Conservation (phyloP, 2,797 vertebrate genomes). For the Malurus splendens region DNA sequence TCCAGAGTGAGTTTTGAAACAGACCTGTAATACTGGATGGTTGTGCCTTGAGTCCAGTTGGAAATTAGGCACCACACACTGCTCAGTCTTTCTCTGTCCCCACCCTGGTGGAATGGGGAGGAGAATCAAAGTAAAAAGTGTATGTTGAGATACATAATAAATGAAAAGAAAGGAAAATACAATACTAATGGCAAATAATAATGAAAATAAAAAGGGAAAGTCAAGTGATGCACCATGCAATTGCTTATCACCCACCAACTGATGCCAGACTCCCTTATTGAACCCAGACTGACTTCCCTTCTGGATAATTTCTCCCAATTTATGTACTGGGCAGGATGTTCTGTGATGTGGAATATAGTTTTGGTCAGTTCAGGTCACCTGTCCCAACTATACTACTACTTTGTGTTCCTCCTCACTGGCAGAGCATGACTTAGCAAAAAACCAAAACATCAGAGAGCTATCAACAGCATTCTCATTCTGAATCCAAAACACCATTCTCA, state of each 20-base stretch:
- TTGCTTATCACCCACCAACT: not conserved
- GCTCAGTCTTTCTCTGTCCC: accelerated
- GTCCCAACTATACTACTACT: not conserved
- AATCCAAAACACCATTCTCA: not conserved
- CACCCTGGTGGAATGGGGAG: not conserved
- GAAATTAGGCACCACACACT: not conserved
- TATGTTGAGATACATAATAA: not conserved
- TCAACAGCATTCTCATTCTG: not conserved
- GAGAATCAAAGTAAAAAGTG: not conserved
- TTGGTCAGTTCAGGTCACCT: not conserved
- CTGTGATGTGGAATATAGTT: not conserved
- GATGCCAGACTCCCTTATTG: not conserved
- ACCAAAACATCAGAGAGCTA: not conserved
- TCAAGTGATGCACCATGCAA: not conserved
- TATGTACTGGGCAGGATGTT: not conserved
- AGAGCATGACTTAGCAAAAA: not conserved
- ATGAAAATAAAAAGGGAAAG: not conserved
- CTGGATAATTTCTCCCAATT: accelerated
- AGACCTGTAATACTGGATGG: not conserved
- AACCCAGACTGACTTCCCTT: not conserved
- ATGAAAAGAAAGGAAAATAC: not conserved
- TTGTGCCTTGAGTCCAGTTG: not conserved
- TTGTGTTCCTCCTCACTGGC: not conserved
- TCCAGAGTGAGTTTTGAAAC: not conserved
- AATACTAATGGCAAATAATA: not conserved